These are phyloP conservation scores for Pedionomus torquatus DNA, from an alignment of 2,113 vertebrate genomes.

Conservation along the genomic window DNA sequence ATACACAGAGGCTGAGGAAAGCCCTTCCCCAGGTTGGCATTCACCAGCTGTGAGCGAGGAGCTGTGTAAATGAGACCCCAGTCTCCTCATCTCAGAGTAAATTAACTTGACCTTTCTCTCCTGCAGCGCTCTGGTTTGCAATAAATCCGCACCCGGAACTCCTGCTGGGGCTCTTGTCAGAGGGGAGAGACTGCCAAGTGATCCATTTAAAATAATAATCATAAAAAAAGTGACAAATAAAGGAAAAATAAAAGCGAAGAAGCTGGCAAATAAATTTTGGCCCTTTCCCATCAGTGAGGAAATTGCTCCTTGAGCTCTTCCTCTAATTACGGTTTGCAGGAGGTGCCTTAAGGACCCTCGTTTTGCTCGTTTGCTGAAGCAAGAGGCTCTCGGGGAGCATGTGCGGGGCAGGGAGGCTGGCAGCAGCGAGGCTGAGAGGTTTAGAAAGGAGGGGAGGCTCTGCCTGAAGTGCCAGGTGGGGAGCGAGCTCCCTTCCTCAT, in stretches of 20 bases:
- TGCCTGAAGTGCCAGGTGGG: not conserved
- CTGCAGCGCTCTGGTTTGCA: not conserved
- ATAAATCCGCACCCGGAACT: not conserved
- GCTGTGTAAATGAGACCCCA: conserved; percentile 50
- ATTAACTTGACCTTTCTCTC: conserved; percentile 71
- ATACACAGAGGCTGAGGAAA: not conserved
- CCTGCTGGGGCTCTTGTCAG: not conserved
- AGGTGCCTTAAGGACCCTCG: not conserved
- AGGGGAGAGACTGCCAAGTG: not conserved
- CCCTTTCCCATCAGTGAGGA: not conserved
- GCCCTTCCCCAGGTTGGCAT: not conserved
- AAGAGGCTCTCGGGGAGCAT: not conserved
- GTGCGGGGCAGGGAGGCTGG: not conserved
- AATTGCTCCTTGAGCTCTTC: conserved; percentile 32
- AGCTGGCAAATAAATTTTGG: not conserved
- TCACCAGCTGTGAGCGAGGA: conserved; percentile 17
- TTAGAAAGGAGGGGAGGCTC: not conserved
- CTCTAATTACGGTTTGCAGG: conserved; percentile 13
- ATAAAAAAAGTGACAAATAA: not conserved
- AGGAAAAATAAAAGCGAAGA: not conserved
- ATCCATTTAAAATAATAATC: conserved; percentile 28
- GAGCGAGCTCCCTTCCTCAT: not conserved
- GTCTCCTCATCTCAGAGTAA: conserved; percentile 52
- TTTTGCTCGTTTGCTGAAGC: not conserved
- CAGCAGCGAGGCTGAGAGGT: not conserved